These are phyloP conservation scores for Fulica atra DNA, from an alignment of 2,113 vertebrate species.

Conservation along the genomic window DNA sequence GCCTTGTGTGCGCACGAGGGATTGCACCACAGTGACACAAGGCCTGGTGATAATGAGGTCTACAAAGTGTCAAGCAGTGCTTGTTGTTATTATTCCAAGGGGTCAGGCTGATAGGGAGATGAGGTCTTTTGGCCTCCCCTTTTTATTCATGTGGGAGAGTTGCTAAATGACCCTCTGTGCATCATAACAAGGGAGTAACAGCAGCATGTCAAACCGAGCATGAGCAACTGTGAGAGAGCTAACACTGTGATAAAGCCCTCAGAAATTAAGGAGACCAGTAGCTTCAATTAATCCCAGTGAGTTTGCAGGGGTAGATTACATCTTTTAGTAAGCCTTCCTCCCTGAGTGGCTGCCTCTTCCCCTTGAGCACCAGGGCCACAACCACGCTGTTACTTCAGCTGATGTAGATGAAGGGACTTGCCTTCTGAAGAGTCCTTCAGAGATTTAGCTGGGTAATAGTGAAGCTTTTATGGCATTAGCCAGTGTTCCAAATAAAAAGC, in stretches of 20 bases:
- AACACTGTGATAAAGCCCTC: neutral
- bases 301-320: neutral
- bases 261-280: neutral
- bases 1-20: neutral
- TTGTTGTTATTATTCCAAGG: neutral
- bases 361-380: neutral
- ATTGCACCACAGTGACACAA: accelerated
- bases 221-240: neutral
- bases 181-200: neutral
- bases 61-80: neutral
- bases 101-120: neutral
- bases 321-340: neutral
- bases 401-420: neutral
- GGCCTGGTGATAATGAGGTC: neutral
- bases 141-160: neutral
- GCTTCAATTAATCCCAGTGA: neutral
- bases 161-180: neutral
- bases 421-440: neutral
- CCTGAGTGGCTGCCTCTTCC: neutral
- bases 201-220: accelerated
- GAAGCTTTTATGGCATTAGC: neutral
- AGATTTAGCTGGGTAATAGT: neutral
- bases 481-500: neutral
- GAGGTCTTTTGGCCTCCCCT: neutral
- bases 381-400: neutral